Conservation (phyloP, 2,797 vertebrate genomes). For the Prunella strophiata region DNA sequence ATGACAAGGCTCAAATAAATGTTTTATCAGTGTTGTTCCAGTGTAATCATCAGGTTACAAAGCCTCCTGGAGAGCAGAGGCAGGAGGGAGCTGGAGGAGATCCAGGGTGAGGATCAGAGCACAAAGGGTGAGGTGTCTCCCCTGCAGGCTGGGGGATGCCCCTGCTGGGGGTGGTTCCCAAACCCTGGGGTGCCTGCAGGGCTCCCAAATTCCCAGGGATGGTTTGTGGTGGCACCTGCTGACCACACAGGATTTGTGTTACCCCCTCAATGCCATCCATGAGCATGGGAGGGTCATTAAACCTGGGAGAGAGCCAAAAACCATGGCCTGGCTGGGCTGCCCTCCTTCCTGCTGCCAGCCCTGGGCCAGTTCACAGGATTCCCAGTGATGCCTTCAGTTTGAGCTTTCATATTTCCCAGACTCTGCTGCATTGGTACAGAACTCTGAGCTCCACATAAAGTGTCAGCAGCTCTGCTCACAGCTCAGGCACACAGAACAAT, state of each 20-base stretch:
- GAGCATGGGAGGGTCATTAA: neutral
- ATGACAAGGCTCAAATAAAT: neutral
- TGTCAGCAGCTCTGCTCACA: neutral
- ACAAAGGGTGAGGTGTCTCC: neutral
- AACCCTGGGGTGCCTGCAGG: neutral
- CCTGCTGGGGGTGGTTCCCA: fast-evolving
- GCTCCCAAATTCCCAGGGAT: neutral
- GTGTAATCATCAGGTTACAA: neutral
- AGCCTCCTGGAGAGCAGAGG: neutral
- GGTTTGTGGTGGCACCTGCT: neutral
- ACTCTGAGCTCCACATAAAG: fast-evolving
- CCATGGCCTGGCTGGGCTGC: neutral
- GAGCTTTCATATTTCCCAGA: fast-evolving
- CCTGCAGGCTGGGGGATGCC: neutral
- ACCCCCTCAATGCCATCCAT: neutral
- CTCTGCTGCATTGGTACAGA: neutral
- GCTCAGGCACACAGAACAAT: neutral
- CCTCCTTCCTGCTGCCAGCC: neutral
- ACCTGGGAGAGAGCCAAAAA: neutral
- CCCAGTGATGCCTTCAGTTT: neutral
- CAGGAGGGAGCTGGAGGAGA: neutral
- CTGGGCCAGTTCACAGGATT: neutral
- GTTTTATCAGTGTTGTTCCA: neutral
- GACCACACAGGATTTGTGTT: neutral
- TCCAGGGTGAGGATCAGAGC: neutral